phyloP scores from a whole-genome alignment of 2,113 vertebrate species.

The Carassius gibelio region DNA sequence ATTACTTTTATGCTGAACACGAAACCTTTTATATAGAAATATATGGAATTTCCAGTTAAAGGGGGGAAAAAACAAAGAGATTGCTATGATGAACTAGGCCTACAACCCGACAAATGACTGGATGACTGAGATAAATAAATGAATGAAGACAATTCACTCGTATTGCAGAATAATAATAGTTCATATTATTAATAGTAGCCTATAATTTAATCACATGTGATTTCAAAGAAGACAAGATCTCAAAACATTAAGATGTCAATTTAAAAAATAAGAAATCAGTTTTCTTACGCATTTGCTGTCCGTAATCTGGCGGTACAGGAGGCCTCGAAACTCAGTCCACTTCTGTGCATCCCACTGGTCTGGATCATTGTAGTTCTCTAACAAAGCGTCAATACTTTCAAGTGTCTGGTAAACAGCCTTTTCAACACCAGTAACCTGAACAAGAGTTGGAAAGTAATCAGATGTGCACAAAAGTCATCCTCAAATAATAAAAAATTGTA shows the following conservation, averaged over 20 bases:
- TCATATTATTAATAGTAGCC: too few relatives aligned
- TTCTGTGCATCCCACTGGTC: constrained; percentile 26
- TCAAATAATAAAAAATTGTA: not conserved
- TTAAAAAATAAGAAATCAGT: not conserved
- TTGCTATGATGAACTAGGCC: not conserved
- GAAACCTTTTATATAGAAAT: not conserved
- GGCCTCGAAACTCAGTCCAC: constrained; percentile 34
- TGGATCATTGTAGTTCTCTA: constrained; percentile 33
- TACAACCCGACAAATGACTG: not conserved
- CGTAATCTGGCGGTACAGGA: constrained; percentile 43
- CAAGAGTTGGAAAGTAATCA: not conserved
- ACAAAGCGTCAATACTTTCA: constrained; percentile 36
- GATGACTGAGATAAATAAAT: not conserved
- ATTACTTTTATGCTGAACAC: not conserved
- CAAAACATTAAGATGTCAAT: not conserved
- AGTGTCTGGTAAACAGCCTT: constrained; percentile 50
- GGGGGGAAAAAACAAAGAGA: not conserved
- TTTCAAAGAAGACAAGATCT: not conserved
- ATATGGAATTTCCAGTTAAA: not conserved
- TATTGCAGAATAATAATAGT: not conserved
- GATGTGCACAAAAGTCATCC: not conserved
- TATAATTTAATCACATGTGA: too few relatives aligned
- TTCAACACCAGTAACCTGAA: constrained; percentile 25
- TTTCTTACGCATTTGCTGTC: constrained; percentile 53
- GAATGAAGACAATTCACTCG: not conserved